Conservation (phyloP, 1,140 invertebrate species). For the Geopemphigus sp. region DNA sequence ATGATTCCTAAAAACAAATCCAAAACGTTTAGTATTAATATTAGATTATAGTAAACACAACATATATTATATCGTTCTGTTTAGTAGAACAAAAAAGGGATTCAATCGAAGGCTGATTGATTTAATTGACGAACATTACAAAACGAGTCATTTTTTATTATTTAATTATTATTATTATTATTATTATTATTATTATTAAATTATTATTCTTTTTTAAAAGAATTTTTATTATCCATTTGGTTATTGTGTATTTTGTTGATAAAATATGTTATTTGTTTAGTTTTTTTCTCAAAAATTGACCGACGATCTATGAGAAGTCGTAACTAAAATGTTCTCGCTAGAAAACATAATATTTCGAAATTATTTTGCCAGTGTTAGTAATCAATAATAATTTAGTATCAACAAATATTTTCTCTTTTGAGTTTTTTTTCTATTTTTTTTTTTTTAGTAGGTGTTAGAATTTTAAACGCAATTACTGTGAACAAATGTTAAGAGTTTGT, state of each 20-base stretch:
- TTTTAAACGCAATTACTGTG: conserved; percentile 41
- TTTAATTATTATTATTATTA: conserved; percentile 48
- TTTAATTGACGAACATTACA: conserved; percentile 48
- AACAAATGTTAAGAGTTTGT: conserved; percentile 48
- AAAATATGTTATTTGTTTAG: conserved; percentile 50
- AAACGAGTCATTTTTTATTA: conserved; percentile 49
- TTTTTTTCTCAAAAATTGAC: conserved; percentile 45
- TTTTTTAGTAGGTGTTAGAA: conserved; percentile 41
- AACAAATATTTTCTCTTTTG: conserved; percentile 28
- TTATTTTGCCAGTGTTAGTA: conserved; percentile 46
- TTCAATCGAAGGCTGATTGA: conserved; percentile 49
- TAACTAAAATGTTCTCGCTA: conserved; percentile 42
- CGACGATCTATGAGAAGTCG: conserved; percentile 47
- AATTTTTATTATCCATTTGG: conserved; percentile 49
- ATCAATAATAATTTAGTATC: conserved; percentile 48
- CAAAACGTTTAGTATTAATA: conserved; percentile 40
- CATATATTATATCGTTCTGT: conserved; percentile 35
- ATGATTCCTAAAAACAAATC: conserved; percentile 47
- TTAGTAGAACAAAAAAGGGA: conserved; percentile 46
- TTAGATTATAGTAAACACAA: conserved; percentile 43
- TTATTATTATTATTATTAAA: conserved; percentile 49
- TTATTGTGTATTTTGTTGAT: conserved; percentile 49
- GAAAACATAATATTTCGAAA: conserved; percentile 44
- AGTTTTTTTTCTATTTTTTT: conserved; percentile 47
- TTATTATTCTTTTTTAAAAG: conserved; percentile 48